Evolutionary conservation across 2,113 vertebrate genomes (phyloP), one percentile per base, ranked within the genome.

Genomic region (Picathartes gymnocephalus): DNA sequence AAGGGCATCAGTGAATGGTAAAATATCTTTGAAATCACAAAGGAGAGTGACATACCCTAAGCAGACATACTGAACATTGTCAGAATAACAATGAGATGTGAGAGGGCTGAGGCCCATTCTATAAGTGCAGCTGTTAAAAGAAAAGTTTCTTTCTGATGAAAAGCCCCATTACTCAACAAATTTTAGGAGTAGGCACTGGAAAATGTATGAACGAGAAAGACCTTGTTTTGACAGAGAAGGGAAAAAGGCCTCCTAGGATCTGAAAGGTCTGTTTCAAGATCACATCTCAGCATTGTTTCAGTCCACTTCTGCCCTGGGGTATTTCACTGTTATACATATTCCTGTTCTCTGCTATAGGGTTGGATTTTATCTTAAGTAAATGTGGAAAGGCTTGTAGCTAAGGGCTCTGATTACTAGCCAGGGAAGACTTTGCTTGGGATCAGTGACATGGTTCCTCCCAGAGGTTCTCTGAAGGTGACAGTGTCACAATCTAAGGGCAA

Each of bases 21-120:
- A 94, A 95, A 85, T 90, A 76, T 65, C 53, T 95, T 72, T 90
- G 87, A 94, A 95, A 95, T 91, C 77, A 86, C 44, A 57, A 76
- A 89, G 48, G 28, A 90, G 66, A 77, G 54, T 88, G 84, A 91
- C 70, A 90, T 76, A 58, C 73, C 65, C 61, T 81, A 69, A 86
- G 93, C 81, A 95, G 94, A 93, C 89, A 69, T 16, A 69, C 35
- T 53, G 89, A 92, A 86, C 77, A 39, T 39, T 81, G 61, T 45
- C 77, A 95, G 91, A 95, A 95, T 95, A 94, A 87, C 69, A 89
- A 82, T 76, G 50, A 92, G 89, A 76, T 61, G 21, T 8, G 61
- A 91, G 27, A 85, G 23, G 21, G 21, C 10, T 14, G 35, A 7
- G 6, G 62, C 6, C 33, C 13, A 10, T 56, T 72, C 15, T 62